Percentiles rank a stretch among this genome's conserved stretches.
phyloP scores from a whole-genome alignment of 2,113 vertebrate species.

The Aphelocoma coerulescens region DNA sequence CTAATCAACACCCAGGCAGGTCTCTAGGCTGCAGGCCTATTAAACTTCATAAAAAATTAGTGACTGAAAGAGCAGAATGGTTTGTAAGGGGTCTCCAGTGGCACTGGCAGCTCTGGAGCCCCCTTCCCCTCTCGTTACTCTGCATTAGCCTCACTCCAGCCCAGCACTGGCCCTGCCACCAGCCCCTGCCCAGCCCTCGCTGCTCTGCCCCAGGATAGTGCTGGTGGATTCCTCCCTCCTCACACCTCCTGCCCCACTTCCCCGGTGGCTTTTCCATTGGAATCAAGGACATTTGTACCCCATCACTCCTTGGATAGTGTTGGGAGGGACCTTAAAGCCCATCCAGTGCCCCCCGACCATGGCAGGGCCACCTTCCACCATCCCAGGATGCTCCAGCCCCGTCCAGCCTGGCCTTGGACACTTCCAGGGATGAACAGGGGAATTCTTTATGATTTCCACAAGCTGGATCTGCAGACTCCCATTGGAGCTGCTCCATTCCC shows the following conservation, averaged over 20 bases:
- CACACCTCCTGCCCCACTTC: background rate
- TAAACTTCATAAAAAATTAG: slow-evolving; percentile 92
- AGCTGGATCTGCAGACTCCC: background rate
- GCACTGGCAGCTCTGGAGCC: slow-evolving; percentile 66
- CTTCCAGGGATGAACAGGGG: background rate
- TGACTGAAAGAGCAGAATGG: slow-evolving; percentile 81
- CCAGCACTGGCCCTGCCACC: background rate
- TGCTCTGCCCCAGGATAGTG: slow-evolving; percentile 26
- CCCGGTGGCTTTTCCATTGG: slow-evolving; percentile 6
- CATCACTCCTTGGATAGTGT: background rate
- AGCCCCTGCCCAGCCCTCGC: slow-evolving; percentile 14
- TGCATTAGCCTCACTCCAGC: slow-evolving; percentile 65
- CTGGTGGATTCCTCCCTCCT: background rate
- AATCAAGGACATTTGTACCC: slow-evolving; percentile 49
- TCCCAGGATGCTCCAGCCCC: background rate
- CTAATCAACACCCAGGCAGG: slow-evolving; percentile 83
- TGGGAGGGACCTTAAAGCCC: background rate
- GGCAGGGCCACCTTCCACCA: background rate
- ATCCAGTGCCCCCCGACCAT: background rate
- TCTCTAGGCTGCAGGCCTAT: slow-evolving; percentile 86
- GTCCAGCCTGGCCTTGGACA: background rate
- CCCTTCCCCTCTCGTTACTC: slow-evolving; percentile 68
- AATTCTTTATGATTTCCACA: fast-evolving
- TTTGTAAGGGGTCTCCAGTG: slow-evolving; percentile 84
- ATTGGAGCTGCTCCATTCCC: fast-evolving